Base-by-base conservation (phyloP, 37 sponge, comb jelly and placozoan genomes). In the Theonella swinhoei region DNA sequence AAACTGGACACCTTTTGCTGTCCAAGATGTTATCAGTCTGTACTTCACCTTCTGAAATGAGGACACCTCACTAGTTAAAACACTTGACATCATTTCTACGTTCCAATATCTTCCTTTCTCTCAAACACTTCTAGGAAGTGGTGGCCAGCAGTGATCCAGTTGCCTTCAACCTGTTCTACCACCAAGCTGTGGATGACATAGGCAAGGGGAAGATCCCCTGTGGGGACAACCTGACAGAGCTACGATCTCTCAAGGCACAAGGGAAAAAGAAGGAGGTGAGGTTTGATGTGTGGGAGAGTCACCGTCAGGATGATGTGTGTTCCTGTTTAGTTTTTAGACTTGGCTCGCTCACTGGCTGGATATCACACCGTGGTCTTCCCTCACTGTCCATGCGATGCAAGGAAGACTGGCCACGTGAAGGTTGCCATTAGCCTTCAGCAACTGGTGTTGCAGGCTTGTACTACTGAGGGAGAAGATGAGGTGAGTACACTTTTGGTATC, bases 351-450 rank as follows among this genome's bases (percentile, higher is more conserved):
- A 0, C 39, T 93, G 24, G 79, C 87, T 8, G 85, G 75, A 36
- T 99, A 99, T 68, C 81, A 76, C 75, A 68, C 72, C 34, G 64
- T 99, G n/a, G 38, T 79, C 1, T 99, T 99, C 76, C 99, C 99
- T 19, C 97, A 97, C 83, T 95, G 96, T 41, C 28, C 62, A 20
- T 93, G 92, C 76, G 97, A 99, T 58, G 96, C 92, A 14, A 69
- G 99, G 25, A 99, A 97, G 68, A 82, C 74, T 34, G 99, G 99
- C 11, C 90, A 99, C 80, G 88, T 99, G 26, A 95, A 90, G 0
- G 68, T 96, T 5, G 54, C 80, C 47, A 68, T 99, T 41, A 66
- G 64, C 36, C 64, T 75, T 28, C 36, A 58, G 11, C 17, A 72
- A 14, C 68, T 97, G 61, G 34, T 32, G 7, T 59, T 97, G 41